These are phyloP conservation scores for Morbakka virulenta DNA, from an alignment of 30 jellyfish, hydroid and myxozoan species.

Conservation along the genomic window DNA sequence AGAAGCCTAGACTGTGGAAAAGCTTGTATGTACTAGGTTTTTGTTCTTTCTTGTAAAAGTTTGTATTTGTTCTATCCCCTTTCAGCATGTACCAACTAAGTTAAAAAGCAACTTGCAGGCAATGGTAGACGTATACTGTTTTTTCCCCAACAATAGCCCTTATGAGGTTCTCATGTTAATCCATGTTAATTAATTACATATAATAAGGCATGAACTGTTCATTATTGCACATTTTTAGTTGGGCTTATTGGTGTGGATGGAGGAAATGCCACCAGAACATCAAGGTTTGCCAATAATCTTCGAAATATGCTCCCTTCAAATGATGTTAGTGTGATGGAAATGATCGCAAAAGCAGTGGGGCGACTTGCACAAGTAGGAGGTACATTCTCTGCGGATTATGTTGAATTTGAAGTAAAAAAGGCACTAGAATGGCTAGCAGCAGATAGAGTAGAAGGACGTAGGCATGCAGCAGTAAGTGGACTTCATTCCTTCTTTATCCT, in stretches of 20 bases:
- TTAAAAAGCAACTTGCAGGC: too few species aligned
- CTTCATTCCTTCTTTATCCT: too few species aligned
- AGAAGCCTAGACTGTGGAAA: too few species aligned
- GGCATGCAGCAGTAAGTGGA: slow-evolving; percentile 94
- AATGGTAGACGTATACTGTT: too few species aligned
- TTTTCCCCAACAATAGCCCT: too few species aligned
- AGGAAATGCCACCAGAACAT: slow-evolving; percentile 88
- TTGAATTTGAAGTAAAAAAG: slow-evolving; percentile 85
- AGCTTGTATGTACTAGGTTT: too few species aligned
- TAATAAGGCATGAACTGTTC: background rate
- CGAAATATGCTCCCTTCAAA: slow-evolving; percentile 88
- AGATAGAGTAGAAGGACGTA: slow-evolving; percentile 83
- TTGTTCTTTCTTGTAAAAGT: too few species aligned
- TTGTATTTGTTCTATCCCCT: too few species aligned
- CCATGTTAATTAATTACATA: background rate
- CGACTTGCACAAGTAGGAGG: slow-evolving; percentile 94
- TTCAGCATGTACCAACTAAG: too few species aligned
- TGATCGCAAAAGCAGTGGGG: slow-evolving; percentile 93
- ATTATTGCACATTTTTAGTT: too few species aligned
- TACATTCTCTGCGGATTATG: slow-evolving; percentile 88
- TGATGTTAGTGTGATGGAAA: slow-evolving; percentile 87
- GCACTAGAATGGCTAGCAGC: slow-evolving; percentile 87
- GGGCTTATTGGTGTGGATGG: slow-evolving; percentile 92
- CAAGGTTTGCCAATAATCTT: slow-evolving; percentile 85
- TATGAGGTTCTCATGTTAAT: background rate